phyloP scores from a whole-genome alignment of 2,888 invertebrate species.

The Drosophila neonasuta region DNA sequence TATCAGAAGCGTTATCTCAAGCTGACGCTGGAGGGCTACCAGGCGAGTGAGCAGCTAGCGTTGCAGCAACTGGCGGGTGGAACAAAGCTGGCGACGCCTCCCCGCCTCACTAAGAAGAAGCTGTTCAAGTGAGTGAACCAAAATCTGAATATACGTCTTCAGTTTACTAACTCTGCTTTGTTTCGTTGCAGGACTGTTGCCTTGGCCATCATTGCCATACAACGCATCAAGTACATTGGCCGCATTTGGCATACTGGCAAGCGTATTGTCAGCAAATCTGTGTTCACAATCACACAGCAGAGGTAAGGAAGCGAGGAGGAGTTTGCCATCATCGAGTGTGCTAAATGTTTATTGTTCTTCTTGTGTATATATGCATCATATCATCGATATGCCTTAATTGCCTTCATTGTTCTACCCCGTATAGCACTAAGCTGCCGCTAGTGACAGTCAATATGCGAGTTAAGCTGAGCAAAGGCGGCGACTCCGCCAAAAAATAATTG shows the following conservation, averaged over 20 bases:
- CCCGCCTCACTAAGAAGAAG: conserved; percentile 70
- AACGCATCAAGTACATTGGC: conserved; percentile 87
- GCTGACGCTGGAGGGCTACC: conserved; percentile 84
- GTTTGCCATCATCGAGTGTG: background rate
- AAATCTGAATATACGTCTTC: too few relatives aligned
- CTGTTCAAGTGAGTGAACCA: conserved; percentile 79
- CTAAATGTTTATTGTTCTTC: conserved; percentile 25
- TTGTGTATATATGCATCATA: conserved; percentile 47
- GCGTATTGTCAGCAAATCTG: conserved; percentile 83
- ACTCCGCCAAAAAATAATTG: conserved; percentile 63
- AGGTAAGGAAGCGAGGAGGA: conserved; percentile 66
- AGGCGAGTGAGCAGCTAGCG: conserved; percentile 80
- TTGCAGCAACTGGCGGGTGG: conserved; percentile 56
- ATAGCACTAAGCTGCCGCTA: conserved; percentile 72
- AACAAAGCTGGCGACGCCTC: conserved; percentile 32
- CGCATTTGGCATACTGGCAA: conserved; percentile 85
- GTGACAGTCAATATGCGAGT: conserved; percentile 79
- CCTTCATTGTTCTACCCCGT: conserved; percentile 44
- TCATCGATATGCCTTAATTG: conserved; percentile 23
- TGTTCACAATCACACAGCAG: conserved; percentile 81
- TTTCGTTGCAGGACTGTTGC: conserved; percentile 83
- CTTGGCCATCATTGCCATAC: conserved; percentile 84
- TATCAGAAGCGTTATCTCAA: conserved; percentile 95
- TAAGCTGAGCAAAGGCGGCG: conserved; percentile 71
- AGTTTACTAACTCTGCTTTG: conserved; percentile 6